Percentiles rank a stretch among this genome's conserved stretches.
These are phyloP conservation scores for Takifugu flavidus DNA, from an alignment of 2,113 vertebrate genomes.

Conservation along the genomic window DNA sequence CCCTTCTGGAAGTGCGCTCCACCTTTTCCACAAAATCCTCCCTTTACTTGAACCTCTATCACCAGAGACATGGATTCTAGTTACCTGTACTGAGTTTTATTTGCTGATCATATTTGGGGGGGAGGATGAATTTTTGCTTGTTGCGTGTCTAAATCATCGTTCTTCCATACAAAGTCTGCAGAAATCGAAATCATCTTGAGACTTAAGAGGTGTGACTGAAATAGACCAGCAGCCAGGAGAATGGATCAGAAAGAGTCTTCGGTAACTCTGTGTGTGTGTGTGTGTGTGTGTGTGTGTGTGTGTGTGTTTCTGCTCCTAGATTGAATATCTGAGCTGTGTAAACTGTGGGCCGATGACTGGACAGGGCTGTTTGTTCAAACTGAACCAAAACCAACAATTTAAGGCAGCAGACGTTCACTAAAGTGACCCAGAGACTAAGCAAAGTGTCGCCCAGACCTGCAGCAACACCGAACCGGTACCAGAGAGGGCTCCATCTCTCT, in stretches of 20 bases:
- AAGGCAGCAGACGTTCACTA: conserved; percentile 10
- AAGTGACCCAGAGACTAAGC: not conserved
- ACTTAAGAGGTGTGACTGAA: no score
- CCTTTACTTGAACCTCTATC: no score
- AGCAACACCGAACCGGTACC: conserved; percentile 7
- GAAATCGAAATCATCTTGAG: no score
- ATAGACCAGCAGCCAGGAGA: not conserved
- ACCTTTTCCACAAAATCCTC: not conserved
- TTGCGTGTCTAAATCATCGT: no score
- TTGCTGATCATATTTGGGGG: no score
- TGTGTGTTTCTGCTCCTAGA: not conserved
- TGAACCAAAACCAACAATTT: conserved; percentile 15
- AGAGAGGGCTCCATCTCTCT: not conserved
- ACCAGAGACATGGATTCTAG: no score
- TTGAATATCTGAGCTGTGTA: conserved; percentile 23
- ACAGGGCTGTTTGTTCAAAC: conserved; percentile 20
- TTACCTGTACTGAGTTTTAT: no score
- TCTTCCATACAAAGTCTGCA: no score
- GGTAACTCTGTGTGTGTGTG: not conserved
- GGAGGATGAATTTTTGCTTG: no score
- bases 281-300: not conserved
- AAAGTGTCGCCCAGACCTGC: conserved; percentile 11
- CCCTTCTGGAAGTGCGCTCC: conserved; percentile 60
- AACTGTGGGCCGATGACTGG: conserved; percentile 15
- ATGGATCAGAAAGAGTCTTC: not conserved